phyloP scores from a whole-genome alignment of 2,888 invertebrate species.

The Drosophila neotestacea region DNA sequence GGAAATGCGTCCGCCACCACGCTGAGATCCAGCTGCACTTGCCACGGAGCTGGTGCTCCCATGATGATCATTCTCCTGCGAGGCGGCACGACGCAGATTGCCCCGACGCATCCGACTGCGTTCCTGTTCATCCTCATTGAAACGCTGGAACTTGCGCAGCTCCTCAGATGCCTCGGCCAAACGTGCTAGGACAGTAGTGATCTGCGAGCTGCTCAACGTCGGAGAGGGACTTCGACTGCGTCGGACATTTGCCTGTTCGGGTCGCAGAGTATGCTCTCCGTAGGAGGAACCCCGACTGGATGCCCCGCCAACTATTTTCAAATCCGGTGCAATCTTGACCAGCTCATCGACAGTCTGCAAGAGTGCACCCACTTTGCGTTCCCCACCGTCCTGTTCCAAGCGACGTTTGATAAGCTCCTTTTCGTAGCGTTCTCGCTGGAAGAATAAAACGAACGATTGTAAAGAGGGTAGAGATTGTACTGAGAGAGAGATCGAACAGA shows the following conservation, averaged over 20 bases:
- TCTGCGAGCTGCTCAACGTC: conserved; percentile 78
- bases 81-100: conserved; percentile 86
- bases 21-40: conserved; percentile 78
- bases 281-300: conserved; percentile 63
- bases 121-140: conserved; percentile 86
- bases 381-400: conserved; percentile 89
- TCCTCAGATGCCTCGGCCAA: conserved; percentile 91
- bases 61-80: conserved; percentile 89
- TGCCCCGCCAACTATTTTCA: conserved; percentile 85
- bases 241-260: conserved; percentile 72
- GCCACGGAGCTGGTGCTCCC: conserved; percentile 84
- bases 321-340: conserved; percentile 91
- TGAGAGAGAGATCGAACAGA: neutral
- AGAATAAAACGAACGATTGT: too few species aligned
- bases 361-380: conserved; percentile 90
- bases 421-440: conserved; percentile 91
- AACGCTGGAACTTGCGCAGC: conserved; percentile 86
- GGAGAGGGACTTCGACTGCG: conserved; percentile 84
- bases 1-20: conserved; percentile 83
- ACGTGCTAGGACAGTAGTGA: conserved; percentile 86
- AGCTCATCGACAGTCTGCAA: conserved; percentile 93
- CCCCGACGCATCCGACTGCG: conserved; percentile 85
- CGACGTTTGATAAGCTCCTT: conserved; percentile 90
- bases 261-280: conserved; percentile 75
- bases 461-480: neutral